Evolutionary conservation across 2,113 vertebrate species (phyloP).

Genomic region (Urocynchramus pylzowi): DNA sequence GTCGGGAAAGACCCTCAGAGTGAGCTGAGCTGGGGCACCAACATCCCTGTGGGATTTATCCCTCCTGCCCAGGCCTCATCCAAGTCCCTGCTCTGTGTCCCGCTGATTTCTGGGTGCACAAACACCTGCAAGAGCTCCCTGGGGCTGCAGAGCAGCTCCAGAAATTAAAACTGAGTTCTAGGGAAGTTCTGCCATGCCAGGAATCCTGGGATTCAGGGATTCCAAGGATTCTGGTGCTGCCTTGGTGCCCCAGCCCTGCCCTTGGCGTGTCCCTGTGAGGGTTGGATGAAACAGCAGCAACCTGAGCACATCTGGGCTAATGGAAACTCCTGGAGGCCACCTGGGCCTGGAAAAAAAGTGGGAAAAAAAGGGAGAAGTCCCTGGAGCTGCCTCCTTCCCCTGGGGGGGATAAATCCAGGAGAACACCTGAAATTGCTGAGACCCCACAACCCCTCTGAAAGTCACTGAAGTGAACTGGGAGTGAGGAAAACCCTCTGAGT

Average conservation of each 20-base stretch:
- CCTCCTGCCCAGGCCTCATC: not conserved
- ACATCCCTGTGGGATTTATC: rapidly evolving
- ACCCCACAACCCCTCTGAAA: not conserved
- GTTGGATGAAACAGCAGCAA: not conserved
- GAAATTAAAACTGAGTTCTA: rapidly evolving
- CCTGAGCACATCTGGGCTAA: not conserved
- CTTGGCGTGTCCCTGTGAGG: not conserved
- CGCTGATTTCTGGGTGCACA: rapidly evolving
- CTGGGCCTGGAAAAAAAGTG: not conserved
- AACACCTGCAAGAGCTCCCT: rapidly evolving
- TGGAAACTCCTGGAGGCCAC: not conserved
- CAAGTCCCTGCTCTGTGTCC: not conserved
- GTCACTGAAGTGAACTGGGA: rapidly evolving
- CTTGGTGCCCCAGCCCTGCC: not conserved
- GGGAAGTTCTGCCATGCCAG: not conserved
- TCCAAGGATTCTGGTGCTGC: not conserved
- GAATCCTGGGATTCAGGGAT: not conserved
- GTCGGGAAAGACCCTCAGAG: not conserved
- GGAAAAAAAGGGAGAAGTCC: not conserved
- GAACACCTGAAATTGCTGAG: not conserved
- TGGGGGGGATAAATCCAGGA: rapidly evolving
- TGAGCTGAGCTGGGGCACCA: rapidly evolving
- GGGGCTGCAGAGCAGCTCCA: not conserved
- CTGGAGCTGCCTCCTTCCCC: not conserved
- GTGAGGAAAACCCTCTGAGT: not conserved